These are phyloP conservation scores for Dryoscopus gambensis DNA, from an alignment of 2,113 vertebrate genomes.

Conservation along the genomic window DNA sequence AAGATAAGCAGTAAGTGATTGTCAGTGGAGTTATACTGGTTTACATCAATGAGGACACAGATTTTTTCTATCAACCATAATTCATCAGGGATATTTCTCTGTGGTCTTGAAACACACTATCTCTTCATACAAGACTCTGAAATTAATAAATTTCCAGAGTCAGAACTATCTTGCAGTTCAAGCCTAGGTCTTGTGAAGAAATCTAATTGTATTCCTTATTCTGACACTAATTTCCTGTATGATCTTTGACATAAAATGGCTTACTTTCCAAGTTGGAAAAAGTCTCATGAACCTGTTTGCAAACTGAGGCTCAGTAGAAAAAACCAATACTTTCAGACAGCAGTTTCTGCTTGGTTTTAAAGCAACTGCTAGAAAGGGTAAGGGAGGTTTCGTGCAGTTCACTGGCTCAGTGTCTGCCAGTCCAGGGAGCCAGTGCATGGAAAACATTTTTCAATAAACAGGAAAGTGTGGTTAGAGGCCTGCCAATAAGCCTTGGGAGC, in stretches of 20 bases:
- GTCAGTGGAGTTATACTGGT: background rate
- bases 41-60: background rate
- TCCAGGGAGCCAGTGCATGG: background rate
- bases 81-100: background rate
- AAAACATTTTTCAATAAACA: slow-evolving; percentile 34
- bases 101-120: background rate
- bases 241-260: background rate
- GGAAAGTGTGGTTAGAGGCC: slow-evolving; percentile 32
- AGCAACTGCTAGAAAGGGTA: background rate
- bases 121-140: background rate
- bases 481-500: background rate
- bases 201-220: background rate
- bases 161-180: background rate
- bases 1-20: background rate
- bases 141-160: background rate
- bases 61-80: background rate
- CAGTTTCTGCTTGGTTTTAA: background rate
- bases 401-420: background rate
- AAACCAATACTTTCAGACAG: background rate
- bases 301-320: background rate
- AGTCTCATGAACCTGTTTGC: background rate
- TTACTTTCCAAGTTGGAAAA: background rate
- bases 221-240: background rate
- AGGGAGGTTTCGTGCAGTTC: background rate
- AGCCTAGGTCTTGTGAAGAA: background rate